A percentile compares a stretch with the other conserved stretches of the same genome.
phyloP scores from a whole-genome alignment of 1,140 invertebrate species.

The Ips typographus region DNA sequence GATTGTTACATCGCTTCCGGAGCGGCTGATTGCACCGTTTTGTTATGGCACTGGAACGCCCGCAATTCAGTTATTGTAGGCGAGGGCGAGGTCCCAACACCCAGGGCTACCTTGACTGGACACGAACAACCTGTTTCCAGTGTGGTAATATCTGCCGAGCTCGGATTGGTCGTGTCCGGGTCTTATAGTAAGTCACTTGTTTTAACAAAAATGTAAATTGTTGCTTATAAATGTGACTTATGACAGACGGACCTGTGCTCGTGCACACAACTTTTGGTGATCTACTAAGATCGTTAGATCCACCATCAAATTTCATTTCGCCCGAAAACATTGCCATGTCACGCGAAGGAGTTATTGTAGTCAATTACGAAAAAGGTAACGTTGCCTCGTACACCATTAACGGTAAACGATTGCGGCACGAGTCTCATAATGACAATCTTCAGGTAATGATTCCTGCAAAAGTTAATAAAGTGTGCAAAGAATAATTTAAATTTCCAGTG shows the following conservation, averaged over 20 bases:
- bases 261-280: conserved; percentile 99
- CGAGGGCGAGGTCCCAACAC: conserved; percentile 91
- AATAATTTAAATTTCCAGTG: conserved; percentile 65
- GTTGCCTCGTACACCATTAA: conserved; percentile 93
- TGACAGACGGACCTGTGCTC: conserved; percentile 86
- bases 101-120: conserved; percentile 93
- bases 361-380: conserved; percentile 88
- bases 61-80: conserved; percentile 94
- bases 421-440: conserved; percentile 92
- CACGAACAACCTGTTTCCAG: conserved; percentile 94
- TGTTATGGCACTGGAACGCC: conserved; percentile 98
- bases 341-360: conserved; percentile 94
- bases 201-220: not conserved
- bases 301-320: conserved; percentile 75
- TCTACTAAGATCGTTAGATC: conserved; percentile 86
- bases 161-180: conserved; percentile 96
- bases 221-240: not conserved
- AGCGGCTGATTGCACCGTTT: conserved; percentile 95
- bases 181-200: conserved; percentile 69
- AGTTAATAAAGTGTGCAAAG: not conserved
- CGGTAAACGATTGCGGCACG: conserved; percentile 81
- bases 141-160: conserved; percentile 95
- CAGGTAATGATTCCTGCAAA: conserved; percentile 65
- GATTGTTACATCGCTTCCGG: conserved; percentile 99
- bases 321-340: conserved; percentile 91